phyloP scores from a whole-genome alignment of 1,140 invertebrate genomes.

The Meloidogyne floridensis region DNA sequence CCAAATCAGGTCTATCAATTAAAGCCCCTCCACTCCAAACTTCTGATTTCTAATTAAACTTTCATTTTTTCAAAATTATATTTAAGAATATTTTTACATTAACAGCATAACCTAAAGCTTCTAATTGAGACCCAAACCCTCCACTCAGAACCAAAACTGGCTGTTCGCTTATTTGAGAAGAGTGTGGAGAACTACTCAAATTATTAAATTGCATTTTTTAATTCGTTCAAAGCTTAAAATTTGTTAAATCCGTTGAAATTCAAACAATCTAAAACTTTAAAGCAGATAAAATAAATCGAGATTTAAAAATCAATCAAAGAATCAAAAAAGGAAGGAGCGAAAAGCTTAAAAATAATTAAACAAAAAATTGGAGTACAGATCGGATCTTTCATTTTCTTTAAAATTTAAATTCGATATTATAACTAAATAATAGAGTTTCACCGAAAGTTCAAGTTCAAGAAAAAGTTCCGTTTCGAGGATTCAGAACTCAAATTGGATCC shows the following conservation, averaged over 20 bases:
- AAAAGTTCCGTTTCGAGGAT: too few species aligned
- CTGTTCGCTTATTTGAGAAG: neutral
- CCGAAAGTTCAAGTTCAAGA: too few species aligned
- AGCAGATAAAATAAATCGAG: too few species aligned
- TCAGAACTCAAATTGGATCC: too few species aligned
- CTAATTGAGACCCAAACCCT: slow-evolving; percentile 36
- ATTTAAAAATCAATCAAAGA: neutral
- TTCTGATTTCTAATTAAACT: slow-evolving; percentile 24
- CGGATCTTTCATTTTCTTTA: too few species aligned
- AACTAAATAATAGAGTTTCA: too few species aligned
- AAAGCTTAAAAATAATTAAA: too few species aligned
- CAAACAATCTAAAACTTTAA: neutral
- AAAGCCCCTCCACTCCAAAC: slow-evolving; percentile 40
- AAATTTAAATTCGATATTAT: too few species aligned
- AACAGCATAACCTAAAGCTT: slow-evolving; percentile 37
- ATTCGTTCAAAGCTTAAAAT: too few species aligned
- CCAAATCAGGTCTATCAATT: slow-evolving; percentile 34
- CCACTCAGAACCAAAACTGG: slow-evolving; percentile 22
- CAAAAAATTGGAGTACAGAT: too few species aligned
- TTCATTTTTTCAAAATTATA: neutral
- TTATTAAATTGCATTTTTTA: neutral
- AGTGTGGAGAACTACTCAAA: neutral
- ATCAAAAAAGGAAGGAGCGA: too few species aligned
- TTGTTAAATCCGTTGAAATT: neutral
- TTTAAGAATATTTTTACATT: slow-evolving; percentile 23